Base-by-base conservation (phyloP, 1,140 invertebrate genomes). In the Phymorhynchus buccinoides region DNA sequence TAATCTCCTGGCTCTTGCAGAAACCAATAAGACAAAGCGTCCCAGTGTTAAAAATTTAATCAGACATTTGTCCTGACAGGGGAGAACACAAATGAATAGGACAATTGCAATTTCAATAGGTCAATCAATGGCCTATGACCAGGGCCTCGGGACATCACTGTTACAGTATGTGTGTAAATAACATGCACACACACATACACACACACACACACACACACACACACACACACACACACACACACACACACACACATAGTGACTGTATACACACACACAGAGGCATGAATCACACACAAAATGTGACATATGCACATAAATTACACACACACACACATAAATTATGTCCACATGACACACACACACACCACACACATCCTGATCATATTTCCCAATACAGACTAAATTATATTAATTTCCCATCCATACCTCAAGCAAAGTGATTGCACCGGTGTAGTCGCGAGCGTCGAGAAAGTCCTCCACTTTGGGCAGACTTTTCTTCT, bases 391-490 rank as follows among this genome's bases (percentile, higher is more conserved):
- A 12, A 27, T 62, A 62, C 18, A 62, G 44, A 6, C n/a, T 27
- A 16, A 62, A 22, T 37, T 9, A 83, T 27, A 56, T 32, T 35
- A 78, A 27, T 44, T 44, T 1, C 27, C 14, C 16, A 41, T 18
- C 86, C 39, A 86, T 90, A 97, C 98, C 95, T 99, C 98, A 22
- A 99, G 93, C 83, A 99, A 94, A 1, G 98, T 98, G 39, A 99
- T 95, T 1, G 97, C 98, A 18, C 98, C 98, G 12, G 96, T 96
- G 90, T 99, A 99, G 94, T 99, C 98, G 39, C 98, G 94, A 87
- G 96, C 96, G 39, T 96, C 93, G 0, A 99, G 93, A 91, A 98
- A 99, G 89, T 99, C 97, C 91, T 99, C 97, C n/a, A 99, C 94
- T 86, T 96, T 96, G 3, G 97, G 96, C 35, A 97, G 88, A 84